phyloP scores from a whole-genome alignment of 30 jellyfish, hydroid and myxozoan species.

The Rhopilema esculentum region DNA sequence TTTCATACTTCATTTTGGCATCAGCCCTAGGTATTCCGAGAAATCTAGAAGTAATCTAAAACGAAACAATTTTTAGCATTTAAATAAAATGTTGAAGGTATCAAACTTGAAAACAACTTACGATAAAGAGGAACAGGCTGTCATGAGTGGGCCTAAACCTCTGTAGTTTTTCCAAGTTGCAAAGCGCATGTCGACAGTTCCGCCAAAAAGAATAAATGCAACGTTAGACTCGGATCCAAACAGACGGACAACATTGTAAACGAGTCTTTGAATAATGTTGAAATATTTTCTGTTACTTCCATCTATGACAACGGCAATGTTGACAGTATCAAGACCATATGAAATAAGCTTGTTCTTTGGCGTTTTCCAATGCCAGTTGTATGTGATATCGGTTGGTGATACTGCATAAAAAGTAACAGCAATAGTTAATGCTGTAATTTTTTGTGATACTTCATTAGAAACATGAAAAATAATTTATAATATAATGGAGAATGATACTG shows the following conservation, averaged over 20 bases:
- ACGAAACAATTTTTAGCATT: no score
- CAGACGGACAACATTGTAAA: constrained; percentile 66
- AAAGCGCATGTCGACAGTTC: constrained; percentile 52
- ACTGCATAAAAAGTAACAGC: constrained; percentile 37
- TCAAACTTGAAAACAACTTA: neutral
- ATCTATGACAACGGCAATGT: constrained; percentile 63
- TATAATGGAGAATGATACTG: no score
- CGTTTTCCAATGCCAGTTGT: constrained; percentile 67
- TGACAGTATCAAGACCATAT: constrained; percentile 47
- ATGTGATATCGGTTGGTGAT: constrained; percentile 27
- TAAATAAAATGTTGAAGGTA: neutral
- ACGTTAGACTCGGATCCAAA: constrained; percentile 53
- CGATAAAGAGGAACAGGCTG: constrained; percentile 53
- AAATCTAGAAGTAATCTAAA: no score
- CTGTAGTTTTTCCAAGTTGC: constrained; percentile 58
- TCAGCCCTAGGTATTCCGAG: no score
- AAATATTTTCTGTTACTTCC: constrained; percentile 60
- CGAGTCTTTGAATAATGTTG: constrained; percentile 38
- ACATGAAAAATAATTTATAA: no score
- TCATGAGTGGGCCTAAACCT: constrained; percentile 53
- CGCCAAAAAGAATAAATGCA: constrained; percentile 69
- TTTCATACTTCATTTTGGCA: no score
- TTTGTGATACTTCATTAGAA: no score
- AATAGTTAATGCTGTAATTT: no score
- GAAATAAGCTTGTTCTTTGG: constrained; percentile 51